Percentiles rank a stretch among this genome's conserved stretches.
These are phyloP conservation scores for Palloptera scutellata DNA, from an alignment of 2,888 invertebrate genomes.

Conservation along the genomic window DNA sequence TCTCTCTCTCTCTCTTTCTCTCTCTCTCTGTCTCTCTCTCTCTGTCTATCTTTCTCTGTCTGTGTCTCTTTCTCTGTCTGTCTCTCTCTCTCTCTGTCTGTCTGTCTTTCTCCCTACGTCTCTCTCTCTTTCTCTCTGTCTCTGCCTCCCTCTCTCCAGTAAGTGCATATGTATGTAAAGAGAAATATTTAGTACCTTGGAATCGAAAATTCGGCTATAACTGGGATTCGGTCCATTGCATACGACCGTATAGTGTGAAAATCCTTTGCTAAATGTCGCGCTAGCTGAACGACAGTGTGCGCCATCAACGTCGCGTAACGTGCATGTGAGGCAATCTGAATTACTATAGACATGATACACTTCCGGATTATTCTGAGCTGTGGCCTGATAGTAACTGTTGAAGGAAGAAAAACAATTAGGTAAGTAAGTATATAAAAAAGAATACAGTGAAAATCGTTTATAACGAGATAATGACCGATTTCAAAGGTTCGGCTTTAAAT, in stretches of 20 bases:
- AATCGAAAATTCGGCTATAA: slow-evolving; percentile 68
- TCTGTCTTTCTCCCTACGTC: too few species aligned
- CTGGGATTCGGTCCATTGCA: slow-evolving; percentile 75
- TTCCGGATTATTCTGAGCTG: slow-evolving; percentile 71
- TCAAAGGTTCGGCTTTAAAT: too few species aligned
- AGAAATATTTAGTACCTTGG: slow-evolving; percentile 63
- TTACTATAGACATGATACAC: slow-evolving; percentile 73
- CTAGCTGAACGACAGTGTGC: slow-evolving; percentile 68
- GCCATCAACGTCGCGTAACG: slow-evolving; percentile 68
- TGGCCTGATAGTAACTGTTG: slow-evolving; percentile 77
- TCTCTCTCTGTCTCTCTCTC: too few species aligned
- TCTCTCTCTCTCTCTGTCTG: too few species aligned
- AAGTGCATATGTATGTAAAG: too few species aligned
- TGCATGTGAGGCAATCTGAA: slow-evolving; percentile 76
- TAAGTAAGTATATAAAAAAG: neutral
- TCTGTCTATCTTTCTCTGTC: too few species aligned
- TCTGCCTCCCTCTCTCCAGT: too few species aligned
- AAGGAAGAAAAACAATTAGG: neutral
- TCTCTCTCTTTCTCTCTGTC: too few species aligned
- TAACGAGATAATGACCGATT: neutral
- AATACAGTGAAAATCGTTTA: neutral
- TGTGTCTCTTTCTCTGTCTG: too few species aligned
- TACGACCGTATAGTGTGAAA: slow-evolving; percentile 72
- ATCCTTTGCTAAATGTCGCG: slow-evolving; percentile 70
- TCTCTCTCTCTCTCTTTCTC: too few species aligned